A percentile compares a stretch with the other conserved stretches of the same genome.
Evolutionary conservation across 2,113 vertebrate species (phyloP).

Genomic region (Chinchilla lanigera): DNA sequence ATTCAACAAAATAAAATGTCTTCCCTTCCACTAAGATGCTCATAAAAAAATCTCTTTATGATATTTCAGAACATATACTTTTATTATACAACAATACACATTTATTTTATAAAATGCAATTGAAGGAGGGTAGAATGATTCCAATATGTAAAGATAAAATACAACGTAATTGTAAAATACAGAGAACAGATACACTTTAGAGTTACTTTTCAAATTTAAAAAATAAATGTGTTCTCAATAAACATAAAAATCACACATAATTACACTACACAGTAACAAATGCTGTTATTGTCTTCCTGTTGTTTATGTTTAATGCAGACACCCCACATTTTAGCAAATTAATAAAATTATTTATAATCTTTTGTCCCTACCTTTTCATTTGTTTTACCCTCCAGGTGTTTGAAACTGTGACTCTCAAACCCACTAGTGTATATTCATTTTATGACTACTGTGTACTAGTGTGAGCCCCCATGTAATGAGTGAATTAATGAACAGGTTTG

Average conservation of each 20-base stretch:
- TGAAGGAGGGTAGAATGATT: not conserved
- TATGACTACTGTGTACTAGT: not conserved
- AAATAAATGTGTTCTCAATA: not conserved
- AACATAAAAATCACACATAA: not conserved
- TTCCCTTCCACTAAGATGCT: not conserved
- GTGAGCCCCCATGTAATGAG: not conserved
- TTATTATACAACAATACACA: not conserved
- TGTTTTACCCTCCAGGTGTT: not conserved
- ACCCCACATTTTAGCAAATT: not conserved
- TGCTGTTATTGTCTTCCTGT: not conserved
- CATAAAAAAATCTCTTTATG: not conserved
- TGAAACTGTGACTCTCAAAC: not conserved
- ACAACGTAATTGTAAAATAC: not conserved
- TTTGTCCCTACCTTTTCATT: not conserved
- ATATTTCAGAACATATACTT: not conserved
- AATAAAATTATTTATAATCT: not conserved
- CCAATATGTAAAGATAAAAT: slow-evolving; percentile 24
- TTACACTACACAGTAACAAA: not conserved
- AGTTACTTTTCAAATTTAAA: not conserved
- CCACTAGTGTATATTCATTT: not conserved
- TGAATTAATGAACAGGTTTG: not conserved
- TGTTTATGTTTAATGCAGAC: not conserved
- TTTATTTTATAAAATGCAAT: not conserved
- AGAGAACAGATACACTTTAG: not conserved
- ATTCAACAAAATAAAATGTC: not conserved